Evolutionary conservation across 1,140 invertebrate species (phyloP).

Genomic region (Anadara kagoshimensis): DNA sequence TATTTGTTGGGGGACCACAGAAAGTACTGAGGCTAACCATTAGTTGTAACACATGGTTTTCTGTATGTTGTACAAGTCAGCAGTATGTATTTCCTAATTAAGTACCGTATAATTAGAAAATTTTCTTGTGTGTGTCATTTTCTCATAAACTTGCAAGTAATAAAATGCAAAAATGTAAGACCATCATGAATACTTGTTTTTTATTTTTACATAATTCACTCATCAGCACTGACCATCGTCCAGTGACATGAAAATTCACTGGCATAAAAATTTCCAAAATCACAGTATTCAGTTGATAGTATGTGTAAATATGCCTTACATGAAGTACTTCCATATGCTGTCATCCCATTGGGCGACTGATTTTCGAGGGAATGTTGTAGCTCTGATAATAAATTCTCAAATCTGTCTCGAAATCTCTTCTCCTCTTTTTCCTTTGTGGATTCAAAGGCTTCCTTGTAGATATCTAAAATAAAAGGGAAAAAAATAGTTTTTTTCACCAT

Average conservation of each 20-base stretch:
- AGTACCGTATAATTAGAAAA: no score
- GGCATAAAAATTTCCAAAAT: no score
- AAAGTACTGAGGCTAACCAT: not conserved
- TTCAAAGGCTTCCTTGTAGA: conserved; percentile 66
- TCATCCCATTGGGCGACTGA: conserved; percentile 49
- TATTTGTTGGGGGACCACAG: no score
- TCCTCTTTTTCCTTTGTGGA: conserved; percentile 62
- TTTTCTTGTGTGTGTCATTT: no score
- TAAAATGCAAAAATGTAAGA: no score
- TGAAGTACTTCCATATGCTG: conserved; percentile 53
- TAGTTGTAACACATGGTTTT: not conserved
- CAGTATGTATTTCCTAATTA: no score
- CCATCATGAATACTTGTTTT: no score
- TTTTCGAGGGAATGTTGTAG: conserved; percentile 60
- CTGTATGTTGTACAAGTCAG: not conserved
- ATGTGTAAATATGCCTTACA: conserved; percentile 47
- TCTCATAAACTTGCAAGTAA: no score
- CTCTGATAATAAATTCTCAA: conserved; percentile 55
- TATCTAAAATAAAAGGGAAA: conserved; percentile 50
- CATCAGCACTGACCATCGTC: no score
- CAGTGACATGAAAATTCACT: no score
- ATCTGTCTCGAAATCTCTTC: conserved; percentile 62
- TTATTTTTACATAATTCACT: no score
- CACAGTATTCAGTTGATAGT: no score
- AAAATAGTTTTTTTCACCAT: not conserved